Conservation (phyloP, 2,797 vertebrate genomes). For the Acanthopagrus latus region DNA sequence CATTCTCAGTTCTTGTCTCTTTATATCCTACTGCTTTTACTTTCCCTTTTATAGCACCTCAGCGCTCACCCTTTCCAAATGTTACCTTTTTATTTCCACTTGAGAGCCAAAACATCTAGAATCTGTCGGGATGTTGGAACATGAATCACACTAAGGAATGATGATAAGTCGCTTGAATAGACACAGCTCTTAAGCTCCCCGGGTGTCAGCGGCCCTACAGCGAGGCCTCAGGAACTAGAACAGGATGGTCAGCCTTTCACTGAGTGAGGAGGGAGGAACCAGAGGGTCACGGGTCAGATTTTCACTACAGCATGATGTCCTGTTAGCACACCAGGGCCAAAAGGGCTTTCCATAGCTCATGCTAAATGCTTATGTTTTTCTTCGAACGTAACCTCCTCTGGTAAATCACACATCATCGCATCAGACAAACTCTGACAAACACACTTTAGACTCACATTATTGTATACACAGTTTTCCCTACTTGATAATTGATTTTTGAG, state of each 20-base stretch:
- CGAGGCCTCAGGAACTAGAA: conserved; percentile 56
- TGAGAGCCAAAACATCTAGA: not conserved
- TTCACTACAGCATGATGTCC: conserved; percentile 63
- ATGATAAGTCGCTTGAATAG: not conserved
- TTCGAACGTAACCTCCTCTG: not conserved
- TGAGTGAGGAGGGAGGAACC: conserved; percentile 37
- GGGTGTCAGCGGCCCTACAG: conserved; percentile 48
- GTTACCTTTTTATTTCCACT: not conserved
- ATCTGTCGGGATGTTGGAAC: not conserved
- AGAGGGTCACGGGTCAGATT: conserved; percentile 59
- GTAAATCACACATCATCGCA: not conserved
- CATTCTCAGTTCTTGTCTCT: conserved; percentile 19
- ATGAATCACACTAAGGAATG: not conserved
- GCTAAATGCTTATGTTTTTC: not conserved
- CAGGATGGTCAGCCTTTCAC: conserved; percentile 62
- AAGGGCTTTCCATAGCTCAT: conserved; percentile 21
- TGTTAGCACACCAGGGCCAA: conserved; percentile 39
- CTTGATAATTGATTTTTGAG: not conserved
- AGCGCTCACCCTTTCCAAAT: conserved; percentile 12
- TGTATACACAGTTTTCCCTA: no score
- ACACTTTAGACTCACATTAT: no score
- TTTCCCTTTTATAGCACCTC: not conserved
- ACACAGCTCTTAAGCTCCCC: conserved; percentile 20
- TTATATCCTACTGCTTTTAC: not conserved
- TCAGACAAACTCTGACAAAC: no score